A percentile compares a stretch with the other conserved stretches of the same genome.
Evolutionary conservation across 2,888 invertebrate species (phyloP).

Genomic region (Heliconius ethilla): DNA sequence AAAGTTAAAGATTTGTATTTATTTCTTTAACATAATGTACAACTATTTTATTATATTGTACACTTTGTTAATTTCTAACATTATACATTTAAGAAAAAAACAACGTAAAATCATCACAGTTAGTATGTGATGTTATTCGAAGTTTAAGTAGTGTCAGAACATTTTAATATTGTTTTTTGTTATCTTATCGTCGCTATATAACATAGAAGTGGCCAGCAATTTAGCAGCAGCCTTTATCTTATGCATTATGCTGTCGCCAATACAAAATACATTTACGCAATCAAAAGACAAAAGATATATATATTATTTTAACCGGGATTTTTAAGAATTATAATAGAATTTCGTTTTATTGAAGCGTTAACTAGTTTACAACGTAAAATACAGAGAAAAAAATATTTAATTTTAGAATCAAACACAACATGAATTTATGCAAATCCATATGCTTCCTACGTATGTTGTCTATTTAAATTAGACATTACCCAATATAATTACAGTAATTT

Average conservation of each 20-base stretch:
- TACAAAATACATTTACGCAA: not conserved
- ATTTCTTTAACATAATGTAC: not conserved
- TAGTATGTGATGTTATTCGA: not conserved
- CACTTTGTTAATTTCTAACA: too few species aligned
- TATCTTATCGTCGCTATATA: not conserved
- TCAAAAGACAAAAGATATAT: not conserved
- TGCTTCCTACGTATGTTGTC: not conserved
- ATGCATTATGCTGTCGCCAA: not conserved
- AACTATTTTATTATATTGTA: not conserved
- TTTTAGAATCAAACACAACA: too few species aligned
- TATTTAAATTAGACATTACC: not conserved
- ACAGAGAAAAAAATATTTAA: too few species aligned
- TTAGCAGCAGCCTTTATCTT: not conserved
- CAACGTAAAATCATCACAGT: not conserved
- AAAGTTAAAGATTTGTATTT: not conserved
- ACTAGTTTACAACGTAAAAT: too few species aligned
- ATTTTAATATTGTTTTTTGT: not conserved
- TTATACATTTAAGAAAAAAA: not conserved
- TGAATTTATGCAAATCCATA: too few species aligned
- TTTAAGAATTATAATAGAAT: not conserved
- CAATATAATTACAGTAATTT: not conserved
- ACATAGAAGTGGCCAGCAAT: not conserved
- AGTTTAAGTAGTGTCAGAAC: not conserved
- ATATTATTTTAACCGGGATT: not conserved
- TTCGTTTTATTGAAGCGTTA: too few species aligned